Base-by-base conservation (phyloP, 2,797 vertebrate genomes). In the Etheostoma nigrum region DNA sequence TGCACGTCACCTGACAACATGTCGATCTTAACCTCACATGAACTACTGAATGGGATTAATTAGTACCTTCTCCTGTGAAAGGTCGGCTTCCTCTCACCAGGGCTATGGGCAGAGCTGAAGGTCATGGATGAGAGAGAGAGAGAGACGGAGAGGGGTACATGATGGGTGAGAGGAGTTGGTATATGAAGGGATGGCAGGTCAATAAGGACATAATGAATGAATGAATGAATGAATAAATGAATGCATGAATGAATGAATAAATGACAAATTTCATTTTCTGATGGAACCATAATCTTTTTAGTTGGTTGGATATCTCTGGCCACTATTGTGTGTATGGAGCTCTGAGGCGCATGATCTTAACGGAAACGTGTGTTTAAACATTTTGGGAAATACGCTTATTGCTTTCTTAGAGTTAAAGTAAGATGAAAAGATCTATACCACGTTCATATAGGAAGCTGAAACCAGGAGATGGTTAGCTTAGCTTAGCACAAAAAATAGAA, bases 41-140 rank as follows among this genome's bases (percentile, higher is more conserved):
- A 81, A 54, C 25, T 67, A 63, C 73, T 79, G 42, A 81, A 79
- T 55, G 71, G 72, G 66, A 94, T 76, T 52, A 16, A 84, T 88
- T 89, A 90, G 93, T 98, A 99, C 97, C 97, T 98, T 98, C 98
- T 97, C 93, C 97, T 97, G 95, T 98, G 97, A 95, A 97, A 95
- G 92, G 95, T 95, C 90, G 94, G 94, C 93, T 96, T 98, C 94
- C 92, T 91, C 92, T 96, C 96, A 90, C 95, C 96, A 90, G 95
- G 93, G 93, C 94, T 91, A 92, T 90, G 94, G 89, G 95, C 82
- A 94, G 96, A 96, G 95, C 97, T 99, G 96, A 95, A 97, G 95
- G 95, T 95, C 94, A 97, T 95, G 91, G 90, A 93, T 91, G 94
- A 93, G 65, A 88, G 5, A 30, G 4, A 27, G 25, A 36, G 67